Conservation (phyloP, 2,888 invertebrate genomes). For the Lycophotia porphyrea region DNA sequence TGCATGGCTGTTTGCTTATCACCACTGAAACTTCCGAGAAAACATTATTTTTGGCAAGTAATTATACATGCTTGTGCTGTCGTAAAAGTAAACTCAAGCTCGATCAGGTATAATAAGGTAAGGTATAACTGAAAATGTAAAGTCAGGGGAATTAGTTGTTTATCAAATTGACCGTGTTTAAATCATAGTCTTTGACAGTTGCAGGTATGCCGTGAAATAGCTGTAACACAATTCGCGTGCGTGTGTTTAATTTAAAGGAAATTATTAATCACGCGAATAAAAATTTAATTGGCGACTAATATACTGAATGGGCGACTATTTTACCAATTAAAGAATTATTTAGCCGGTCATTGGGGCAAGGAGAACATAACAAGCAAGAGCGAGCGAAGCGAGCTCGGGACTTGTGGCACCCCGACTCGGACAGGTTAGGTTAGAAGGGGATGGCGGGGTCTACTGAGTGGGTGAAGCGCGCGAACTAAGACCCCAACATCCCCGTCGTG, state of each 20-base stretch:
- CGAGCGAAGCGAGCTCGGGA: too few species aligned
- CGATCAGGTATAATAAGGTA: not conserved
- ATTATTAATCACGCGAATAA: too few species aligned
- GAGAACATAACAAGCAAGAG: too few species aligned
- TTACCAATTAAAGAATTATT: too few species aligned
- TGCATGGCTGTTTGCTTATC: slow-evolving; percentile 39
- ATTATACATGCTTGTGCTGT: not conserved
- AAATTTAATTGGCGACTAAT: too few species aligned
- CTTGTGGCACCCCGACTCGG: too few species aligned
- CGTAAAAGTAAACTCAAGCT: not conserved
- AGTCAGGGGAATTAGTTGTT: not conserved
- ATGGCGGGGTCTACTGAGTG: too few species aligned
- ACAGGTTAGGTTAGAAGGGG: too few species aligned
- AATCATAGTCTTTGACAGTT: not conserved
- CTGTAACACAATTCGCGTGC: not conserved
- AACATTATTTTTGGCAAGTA: not conserved
- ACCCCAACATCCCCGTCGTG: too few species aligned
- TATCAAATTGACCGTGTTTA: not conserved
- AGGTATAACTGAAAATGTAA: not conserved
- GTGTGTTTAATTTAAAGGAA: not conserved
- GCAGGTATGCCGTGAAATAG: not conserved
- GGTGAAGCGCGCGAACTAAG: too few species aligned
- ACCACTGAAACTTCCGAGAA: slow-evolving; percentile 15
- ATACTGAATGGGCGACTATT: too few species aligned
- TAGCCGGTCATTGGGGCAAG: too few species aligned